These are phyloP conservation scores for Pandemis heparana DNA, from an alignment of 2,888 invertebrate species.

Conservation along the genomic window DNA sequence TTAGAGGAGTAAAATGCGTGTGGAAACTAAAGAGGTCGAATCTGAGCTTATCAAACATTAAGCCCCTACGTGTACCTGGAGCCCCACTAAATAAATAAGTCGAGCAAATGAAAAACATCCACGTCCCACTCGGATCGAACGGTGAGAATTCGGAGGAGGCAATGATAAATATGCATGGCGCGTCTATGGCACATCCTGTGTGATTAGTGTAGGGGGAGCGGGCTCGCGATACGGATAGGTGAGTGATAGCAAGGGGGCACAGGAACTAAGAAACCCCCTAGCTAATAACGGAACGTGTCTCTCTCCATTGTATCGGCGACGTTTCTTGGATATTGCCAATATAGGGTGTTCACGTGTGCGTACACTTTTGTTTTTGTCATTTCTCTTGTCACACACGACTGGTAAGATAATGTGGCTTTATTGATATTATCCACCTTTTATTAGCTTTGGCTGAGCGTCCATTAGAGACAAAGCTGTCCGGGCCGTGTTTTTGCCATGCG, in stretches of 20 bases:
- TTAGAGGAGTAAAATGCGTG: constrained; percentile 60
- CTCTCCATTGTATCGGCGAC: constrained; percentile 78
- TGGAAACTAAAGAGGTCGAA: constrained; percentile 76
- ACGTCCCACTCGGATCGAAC: constrained; percentile 69
- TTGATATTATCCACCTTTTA: constrained; percentile 44
- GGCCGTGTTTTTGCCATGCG: neutral
- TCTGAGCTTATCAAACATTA: constrained; percentile 83
- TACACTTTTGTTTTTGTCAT: constrained; percentile 76
- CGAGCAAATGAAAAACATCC: constrained; percentile 81
- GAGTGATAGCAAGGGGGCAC: constrained; percentile 82
- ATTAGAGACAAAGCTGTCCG: constrained; percentile 14
- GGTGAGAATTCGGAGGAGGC: constrained; percentile 79
- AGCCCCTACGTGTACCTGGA: constrained; percentile 71
- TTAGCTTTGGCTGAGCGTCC: constrained; percentile 17
- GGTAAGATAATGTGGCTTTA: constrained; percentile 51
- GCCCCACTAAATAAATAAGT: constrained; percentile 80
- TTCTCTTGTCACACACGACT: constrained; percentile 56
- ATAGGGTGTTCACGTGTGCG: constrained; percentile 76
- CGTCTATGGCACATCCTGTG: constrained; percentile 83
- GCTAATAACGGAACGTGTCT: constrained; percentile 80
- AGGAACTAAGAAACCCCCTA: constrained; percentile 75
- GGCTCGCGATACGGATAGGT: constrained; percentile 79
- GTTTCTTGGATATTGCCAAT: constrained; percentile 84
- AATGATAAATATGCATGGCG: constrained; percentile 85
- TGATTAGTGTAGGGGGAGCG: constrained; percentile 79